Percentiles rank a stretch among this genome's conserved stretches.
Conservation (phyloP, 2,113 vertebrate species). For the Oncorhynchus clarkii region DNA sequence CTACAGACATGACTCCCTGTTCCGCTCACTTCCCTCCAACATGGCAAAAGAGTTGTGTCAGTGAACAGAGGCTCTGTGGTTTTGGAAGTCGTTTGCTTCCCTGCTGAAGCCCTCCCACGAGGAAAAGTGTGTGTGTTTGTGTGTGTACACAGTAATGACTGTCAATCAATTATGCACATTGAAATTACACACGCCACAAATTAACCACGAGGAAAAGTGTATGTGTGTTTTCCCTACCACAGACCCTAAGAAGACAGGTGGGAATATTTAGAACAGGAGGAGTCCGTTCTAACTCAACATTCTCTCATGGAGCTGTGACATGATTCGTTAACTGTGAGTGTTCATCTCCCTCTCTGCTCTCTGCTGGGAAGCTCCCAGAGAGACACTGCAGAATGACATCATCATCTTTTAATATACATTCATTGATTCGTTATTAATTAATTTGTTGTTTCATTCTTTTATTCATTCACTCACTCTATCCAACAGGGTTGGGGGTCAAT, state of each 20-base stretch:
- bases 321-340: conserved; percentile 3
- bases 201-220: neutral
- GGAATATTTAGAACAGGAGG: neutral
- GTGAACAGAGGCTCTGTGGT: conserved; percentile 27
- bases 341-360: neutral
- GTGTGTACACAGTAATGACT: neutral
- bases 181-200: neutral
- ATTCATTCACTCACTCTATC: neutral
- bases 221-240: neutral
- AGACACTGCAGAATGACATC: neutral
- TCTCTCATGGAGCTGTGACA: conserved; percentile 9
- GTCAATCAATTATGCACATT: neutral
- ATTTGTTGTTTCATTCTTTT: neutral
- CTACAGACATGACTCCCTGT: neutral
- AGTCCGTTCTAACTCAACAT: neutral
- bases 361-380: neutral
- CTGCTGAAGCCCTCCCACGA: too few relatives aligned
- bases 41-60: conserved; percentile 14
- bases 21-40: neutral
- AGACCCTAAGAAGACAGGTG: neutral
- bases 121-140: neutral
- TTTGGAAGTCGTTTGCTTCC: conserved; percentile 13
- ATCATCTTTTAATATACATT: neutral
- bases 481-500: too few relatives aligned
- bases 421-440: neutral